Base-by-base conservation (phyloP, 2,797 vertebrate species). In the Spondyliosoma cantharus region DNA sequence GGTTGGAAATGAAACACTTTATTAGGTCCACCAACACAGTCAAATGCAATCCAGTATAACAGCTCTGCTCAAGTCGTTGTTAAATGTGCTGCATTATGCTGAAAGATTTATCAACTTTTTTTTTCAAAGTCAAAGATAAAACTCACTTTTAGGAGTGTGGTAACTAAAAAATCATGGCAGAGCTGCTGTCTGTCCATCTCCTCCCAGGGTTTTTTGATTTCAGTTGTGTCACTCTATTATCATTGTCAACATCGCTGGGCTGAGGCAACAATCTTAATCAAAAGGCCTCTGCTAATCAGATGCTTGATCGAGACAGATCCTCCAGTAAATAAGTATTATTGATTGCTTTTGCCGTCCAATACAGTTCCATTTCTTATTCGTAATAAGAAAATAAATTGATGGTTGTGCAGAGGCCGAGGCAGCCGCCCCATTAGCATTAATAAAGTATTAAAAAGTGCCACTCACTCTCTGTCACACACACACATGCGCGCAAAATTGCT, bases 351-450 rank as follows among this genome's bases (percentile, higher is more conserved):
- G 37, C 46, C 54, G 25, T 68, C 45, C 8, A 66, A 29, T 59
- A 27, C 53, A 57, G 48, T 70, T 78, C 1, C 2, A 54, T 82
- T 75, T 78, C 27, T 32, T 62, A 48, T 76, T 69, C 58, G 42
- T 74, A 66, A 83, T 62, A 63, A 64, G 56, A 85, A 64, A 74
- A 69, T 63, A 67, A 72, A 82, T 62, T 48, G 25, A 16, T 4
- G 1, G 24, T 57, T 42, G 0, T 32, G 70, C 20, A 50, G 32
- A 60, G 42, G 5, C 17, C 22, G 8, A 79, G 24, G 45, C 59
- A 61, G 72, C 54, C 16, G 43, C 13, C 20, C 45, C 14, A 25
- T 46, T 29, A 63, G 25, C 17, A 29, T 62, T 54, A 64, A 60
- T 60, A 32, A 37, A 59, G 12, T 43, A 25, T 66, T 50, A 42